Base-by-base conservation (phyloP, 2,113 vertebrate genomes). In the Prunella fulvescens region DNA sequence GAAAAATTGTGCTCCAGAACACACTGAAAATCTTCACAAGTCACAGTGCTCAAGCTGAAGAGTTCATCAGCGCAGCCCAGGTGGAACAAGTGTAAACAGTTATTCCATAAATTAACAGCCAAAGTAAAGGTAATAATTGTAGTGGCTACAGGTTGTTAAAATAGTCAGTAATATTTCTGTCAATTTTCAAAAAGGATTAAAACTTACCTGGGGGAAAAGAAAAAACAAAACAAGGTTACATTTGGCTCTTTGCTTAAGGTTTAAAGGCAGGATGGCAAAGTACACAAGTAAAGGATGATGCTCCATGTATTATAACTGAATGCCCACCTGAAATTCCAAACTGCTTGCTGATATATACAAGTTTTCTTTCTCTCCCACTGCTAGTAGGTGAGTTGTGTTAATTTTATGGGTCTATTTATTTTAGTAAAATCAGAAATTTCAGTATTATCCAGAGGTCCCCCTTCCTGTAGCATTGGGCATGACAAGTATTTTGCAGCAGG, bases 41-140 rank as follows among this genome's bases (percentile, higher is more conserved):
- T 50, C 1, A 1, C 58, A 83, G 64, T n/a, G 54, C 33, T 42
- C 0, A 0, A 70, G 69, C 33, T 73, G 37, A 40, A 12, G 25
- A 53, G 54, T 57, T 80, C 53, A 57, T 62, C 72, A 93, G 39
- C 67, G 23, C 5, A 3, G 40, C 23, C 25, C 54, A 54, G 6
- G 14, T 37, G 50, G 65, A 69, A 82, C 4, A 69, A 86, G 16
- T 39, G 12, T 76, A 57, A 92, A 42, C 14, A 16, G 25, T 66
- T 78, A 47, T 73, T 81, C 19, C 20, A 56, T 39, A 24, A 25
- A 23, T 11, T 60, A 60, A 71, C 15, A 87, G 60, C 26, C 69
- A 71, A 44, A 77, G 13, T 53, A 31, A 73, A 61, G 54, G 42
- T 64, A 51, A 6, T 61, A 33, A 37, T 8, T 82, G 37, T 65